Conservation (phyloP, 2,888 invertebrate species). For the Lasioglossum calceatum region DNA sequence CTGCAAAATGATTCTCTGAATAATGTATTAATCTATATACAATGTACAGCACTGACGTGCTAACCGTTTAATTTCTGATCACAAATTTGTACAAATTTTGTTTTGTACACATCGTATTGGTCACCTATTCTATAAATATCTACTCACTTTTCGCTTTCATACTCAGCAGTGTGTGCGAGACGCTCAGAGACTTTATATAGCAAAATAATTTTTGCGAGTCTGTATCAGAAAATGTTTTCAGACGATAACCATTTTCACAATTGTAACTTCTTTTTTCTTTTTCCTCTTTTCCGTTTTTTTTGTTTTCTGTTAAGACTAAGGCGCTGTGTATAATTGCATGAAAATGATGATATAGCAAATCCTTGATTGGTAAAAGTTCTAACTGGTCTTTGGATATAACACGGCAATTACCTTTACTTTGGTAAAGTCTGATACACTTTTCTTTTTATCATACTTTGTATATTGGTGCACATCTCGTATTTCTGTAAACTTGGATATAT, state of each 20-base stretch:
- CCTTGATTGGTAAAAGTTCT: constrained; percentile 56
- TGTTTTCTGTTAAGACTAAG: constrained; percentile 54
- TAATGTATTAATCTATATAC: constrained; percentile 68
- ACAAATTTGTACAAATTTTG: constrained; percentile 72
- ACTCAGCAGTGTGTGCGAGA: constrained; percentile 58
- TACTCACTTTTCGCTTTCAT: constrained; percentile 52
- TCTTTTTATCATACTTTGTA: constrained; percentile 32
- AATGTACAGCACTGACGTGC: constrained; percentile 54
- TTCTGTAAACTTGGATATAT: constrained; percentile 38
- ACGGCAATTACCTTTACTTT: constrained; percentile 62
- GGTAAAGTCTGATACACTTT: constrained; percentile 48
- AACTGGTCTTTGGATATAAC: constrained; percentile 70
- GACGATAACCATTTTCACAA: constrained; percentile 35
- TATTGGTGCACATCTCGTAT: constrained; percentile 48
- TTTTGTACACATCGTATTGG: constrained; percentile 70
- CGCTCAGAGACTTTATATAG: constrained; percentile 62
- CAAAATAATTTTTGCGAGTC: constrained; percentile 70
- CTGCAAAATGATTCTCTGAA: constrained; percentile 52
- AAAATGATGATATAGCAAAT: constrained; percentile 62
- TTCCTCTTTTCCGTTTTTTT: background rate
- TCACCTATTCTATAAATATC: constrained; percentile 70
- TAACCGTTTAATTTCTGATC: constrained; percentile 65
- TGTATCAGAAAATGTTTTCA: constrained; percentile 52
- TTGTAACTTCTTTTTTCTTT: constrained; percentile 29
- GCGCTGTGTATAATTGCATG: constrained; percentile 57